A percentile compares a stretch with the other conserved stretches of the same genome.
phyloP scores from a whole-genome alignment of 2,113 vertebrate species.

The Cromileptes altivelis region DNA sequence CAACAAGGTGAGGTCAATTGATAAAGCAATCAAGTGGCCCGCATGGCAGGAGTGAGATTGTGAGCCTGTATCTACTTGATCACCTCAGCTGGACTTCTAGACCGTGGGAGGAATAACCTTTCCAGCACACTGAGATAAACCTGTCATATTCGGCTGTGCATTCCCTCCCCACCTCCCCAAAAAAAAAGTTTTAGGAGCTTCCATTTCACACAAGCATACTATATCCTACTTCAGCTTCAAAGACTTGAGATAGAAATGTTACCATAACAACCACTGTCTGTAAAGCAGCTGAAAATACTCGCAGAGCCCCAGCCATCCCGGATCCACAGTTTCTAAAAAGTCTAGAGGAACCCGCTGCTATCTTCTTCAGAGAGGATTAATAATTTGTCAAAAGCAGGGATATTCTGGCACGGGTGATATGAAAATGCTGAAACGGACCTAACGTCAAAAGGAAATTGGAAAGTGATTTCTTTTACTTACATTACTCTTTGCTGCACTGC shows the following conservation, averaged over 20 bases:
- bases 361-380: slow-evolving; percentile 49
- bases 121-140: slow-evolving; percentile 51
- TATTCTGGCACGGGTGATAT: slow-evolving; percentile 38
- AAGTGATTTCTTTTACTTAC: slow-evolving; percentile 13
- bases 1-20: slow-evolving; percentile 63
- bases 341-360: slow-evolving; percentile 34
- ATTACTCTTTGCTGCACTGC: slow-evolving; percentile 8
- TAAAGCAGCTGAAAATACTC: slow-evolving; percentile 35
- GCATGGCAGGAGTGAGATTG: slow-evolving; percentile 42
- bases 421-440: slow-evolving; percentile 26
- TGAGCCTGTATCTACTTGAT: slow-evolving; percentile 51
- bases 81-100: slow-evolving; percentile 38
- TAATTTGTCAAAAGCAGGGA: slow-evolving; percentile 50
- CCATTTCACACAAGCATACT: slow-evolving; percentile 40
- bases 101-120: slow-evolving; percentile 55
- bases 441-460: slow-evolving; percentile 11
- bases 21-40: slow-evolving; percentile 58
- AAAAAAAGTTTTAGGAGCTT: slow-evolving; percentile 36
- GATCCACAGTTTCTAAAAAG: slow-evolving; percentile 47
- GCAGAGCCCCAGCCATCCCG: slow-evolving; percentile 44
- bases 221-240: slow-evolving; percentile 52
- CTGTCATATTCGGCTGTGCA: slow-evolving; percentile 11
- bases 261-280: slow-evolving; percentile 60
- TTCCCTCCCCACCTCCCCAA: neutral
- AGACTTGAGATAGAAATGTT: slow-evolving; percentile 54